Conservation (phyloP, 1,140 invertebrate species). For the Leptinotarsa defecta region DNA sequence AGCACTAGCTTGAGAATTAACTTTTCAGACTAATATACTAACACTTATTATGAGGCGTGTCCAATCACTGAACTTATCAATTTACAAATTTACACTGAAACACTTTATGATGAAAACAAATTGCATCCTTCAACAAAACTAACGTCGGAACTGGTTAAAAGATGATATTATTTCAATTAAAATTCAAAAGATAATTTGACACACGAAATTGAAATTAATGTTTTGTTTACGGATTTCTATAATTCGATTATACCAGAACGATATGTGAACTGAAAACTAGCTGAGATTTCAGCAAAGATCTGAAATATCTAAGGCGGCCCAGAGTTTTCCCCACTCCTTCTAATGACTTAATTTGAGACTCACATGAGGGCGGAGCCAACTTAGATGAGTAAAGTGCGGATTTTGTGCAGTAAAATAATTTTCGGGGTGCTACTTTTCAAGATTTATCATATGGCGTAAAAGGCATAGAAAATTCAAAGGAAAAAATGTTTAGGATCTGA, state of each 20-base stretch:
- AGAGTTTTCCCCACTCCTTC: neutral
- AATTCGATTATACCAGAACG: constrained; percentile 25
- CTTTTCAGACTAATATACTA: neutral
- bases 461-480: no score
- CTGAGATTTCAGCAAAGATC: constrained; percentile 28
- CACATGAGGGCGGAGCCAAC: constrained; percentile 8
- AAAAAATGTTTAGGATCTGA: neutral
- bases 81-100: constrained; percentile 2
- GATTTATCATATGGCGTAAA: neutral
- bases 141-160: constrained; percentile 6
- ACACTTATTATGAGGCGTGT: neutral
- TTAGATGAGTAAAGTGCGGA: constrained; percentile 6
- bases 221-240: constrained; percentile 27
- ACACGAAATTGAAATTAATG: constrained; percentile 31
- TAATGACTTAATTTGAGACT: constrained; percentile 28
- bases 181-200: constrained; percentile 13
- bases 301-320: constrained; percentile 25
- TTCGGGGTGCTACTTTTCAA: neutral
- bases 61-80: neutral
- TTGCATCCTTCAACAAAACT: neutral
- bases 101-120: constrained; percentile 2
- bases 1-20: no score
- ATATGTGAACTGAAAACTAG: constrained; percentile 25
- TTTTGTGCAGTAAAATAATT: neutral
- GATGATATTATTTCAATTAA: constrained; percentile 20